Evolutionary conservation across 2,888 invertebrate species (phyloP).

Genomic region (Tridacna crocea): DNA sequence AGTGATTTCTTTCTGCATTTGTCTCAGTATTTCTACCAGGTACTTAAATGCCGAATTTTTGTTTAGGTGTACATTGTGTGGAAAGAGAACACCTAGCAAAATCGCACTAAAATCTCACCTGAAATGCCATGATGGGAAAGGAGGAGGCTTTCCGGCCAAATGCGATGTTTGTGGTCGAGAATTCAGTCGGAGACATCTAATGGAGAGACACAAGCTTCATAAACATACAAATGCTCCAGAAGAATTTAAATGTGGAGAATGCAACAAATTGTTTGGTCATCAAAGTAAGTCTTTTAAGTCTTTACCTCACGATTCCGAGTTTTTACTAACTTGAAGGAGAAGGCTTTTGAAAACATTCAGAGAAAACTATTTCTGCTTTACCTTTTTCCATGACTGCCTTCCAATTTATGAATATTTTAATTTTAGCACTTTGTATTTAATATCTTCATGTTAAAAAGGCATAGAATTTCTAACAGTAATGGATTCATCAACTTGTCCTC

Average conservation of each 20-base stretch:
- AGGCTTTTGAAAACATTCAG: too few species aligned
- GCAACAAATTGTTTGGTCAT: constrained; percentile 71
- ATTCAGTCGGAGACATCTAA: constrained; percentile 69
- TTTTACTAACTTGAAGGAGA: neutral
- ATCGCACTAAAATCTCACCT: constrained; percentile 72
- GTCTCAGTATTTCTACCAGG: too few species aligned
- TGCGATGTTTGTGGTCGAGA: constrained; percentile 71
- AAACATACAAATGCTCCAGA: constrained; percentile 69
- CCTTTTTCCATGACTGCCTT: too few species aligned
- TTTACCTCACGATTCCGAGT: neutral
- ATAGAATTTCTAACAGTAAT: too few species aligned
- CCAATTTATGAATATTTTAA: too few species aligned
- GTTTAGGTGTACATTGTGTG: constrained; percentile 73
- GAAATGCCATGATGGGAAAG: constrained; percentile 70
- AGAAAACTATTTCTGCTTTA: too few species aligned
- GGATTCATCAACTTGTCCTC: too few species aligned
- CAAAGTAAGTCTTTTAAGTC: constrained; percentile 64
- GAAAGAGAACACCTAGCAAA: constrained; percentile 69
- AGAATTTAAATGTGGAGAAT: constrained; percentile 71
- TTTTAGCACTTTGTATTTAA: too few species aligned
- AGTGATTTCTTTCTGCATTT: too few species aligned
- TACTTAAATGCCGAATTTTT: too few species aligned
- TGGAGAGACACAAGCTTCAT: constrained; percentile 69
- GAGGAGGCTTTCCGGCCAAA: constrained; percentile 64
- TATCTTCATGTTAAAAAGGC: too few species aligned